Evolutionary conservation across 2,888 invertebrate genomes (phyloP), one percentile per base, ranked within the genome.

Genomic region (Diaprepes abbreviatus): DNA sequence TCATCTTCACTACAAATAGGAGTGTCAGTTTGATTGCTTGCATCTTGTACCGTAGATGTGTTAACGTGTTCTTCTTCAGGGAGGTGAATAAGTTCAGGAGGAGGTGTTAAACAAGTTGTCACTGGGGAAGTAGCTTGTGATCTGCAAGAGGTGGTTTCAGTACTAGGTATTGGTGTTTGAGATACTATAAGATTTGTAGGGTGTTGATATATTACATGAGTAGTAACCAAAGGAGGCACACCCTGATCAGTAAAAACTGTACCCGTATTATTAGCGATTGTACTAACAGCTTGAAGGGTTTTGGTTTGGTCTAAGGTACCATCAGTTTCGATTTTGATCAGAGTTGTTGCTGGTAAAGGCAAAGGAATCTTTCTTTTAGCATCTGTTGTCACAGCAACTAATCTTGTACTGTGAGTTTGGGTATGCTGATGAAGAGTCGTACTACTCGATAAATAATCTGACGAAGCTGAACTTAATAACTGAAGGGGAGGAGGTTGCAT

Each of bases 1-100:
- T 87, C 92, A 73, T 92, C 91, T 63, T 92, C 92, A 75, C 91
- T 91, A 77, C 89, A 88, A 1, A 87, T 84, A 0, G 91, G 89
- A 16, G 92, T 90, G 78, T 94, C 93, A 0, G 94, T 94, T 84
- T 94, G 94, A 79, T 93, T 94, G 58, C 92, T 92, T 0, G 93
- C 93, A 78, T 94, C 93, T 80, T 89, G 93, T n/a, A 92, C 92
- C 6, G 71, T 59, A 10, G 74, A 74, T 19, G 36, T 64, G 14
- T 57, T 64, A 17, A 50, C 33, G 10, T 70, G 89, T 87, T 12
- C 87, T 85, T 17, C 79, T 75, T 68, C 68, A 10, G 75, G 77
- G 19, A 70, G 63, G 14, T 78, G 78, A 10, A 70, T 10, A 0
- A 64, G 67, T 75, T 88, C 88, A 0, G 89, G 89, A 0, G 88